Evolutionary conservation across 2,797 vertebrate genomes (phyloP), one percentile per base, ranked within the genome.

Genomic region (Naso thynnoides): DNA sequence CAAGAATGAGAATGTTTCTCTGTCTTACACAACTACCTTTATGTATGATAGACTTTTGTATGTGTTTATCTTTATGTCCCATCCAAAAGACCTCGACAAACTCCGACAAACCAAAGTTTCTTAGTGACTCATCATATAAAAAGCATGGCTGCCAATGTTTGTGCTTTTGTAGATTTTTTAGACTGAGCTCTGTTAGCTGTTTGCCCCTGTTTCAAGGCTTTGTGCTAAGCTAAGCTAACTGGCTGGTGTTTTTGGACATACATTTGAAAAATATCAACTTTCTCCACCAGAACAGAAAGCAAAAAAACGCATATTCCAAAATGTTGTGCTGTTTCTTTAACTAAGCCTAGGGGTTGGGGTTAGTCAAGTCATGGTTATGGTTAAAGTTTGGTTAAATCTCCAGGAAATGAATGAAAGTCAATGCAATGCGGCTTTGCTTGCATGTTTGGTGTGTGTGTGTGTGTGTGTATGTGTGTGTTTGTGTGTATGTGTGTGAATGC

Each of bases 391-490:
- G 70, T 52, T 38, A 62, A 83, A 39, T 79, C 52, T 75, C 49
- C 71, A 83, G 77, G 83, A 88, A 89, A 81, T 66, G 21, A 84
- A 77, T 74, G 70, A 70, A 82, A 85, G 79, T 82, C 79, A 78
- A 71, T 72, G 54, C 65, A 78, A 39, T 29, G 48, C 38, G n/a
- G 27, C 57, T 24, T 73, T 66, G 70, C 81, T 75, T 84, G 71
- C 61, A 80, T 60, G 57, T 84, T 81, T 83, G 44, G 33, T 75
- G 66, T 79, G 58, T 85, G 48, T 78, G 58, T 45, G 70, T 83
- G 91, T 92, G 91, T 92, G 91, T 76, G 59, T 57, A 64, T 65
- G 64, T 53, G 52, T 31, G 19, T 52, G 61, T 48, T 15, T 78
- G 49, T 73, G 69, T 61, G 59, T 70, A 39, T 23, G 42, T 36